Conservation (phyloP, 2,113 vertebrate genomes). For the Puffinus mauretanicus region DNA sequence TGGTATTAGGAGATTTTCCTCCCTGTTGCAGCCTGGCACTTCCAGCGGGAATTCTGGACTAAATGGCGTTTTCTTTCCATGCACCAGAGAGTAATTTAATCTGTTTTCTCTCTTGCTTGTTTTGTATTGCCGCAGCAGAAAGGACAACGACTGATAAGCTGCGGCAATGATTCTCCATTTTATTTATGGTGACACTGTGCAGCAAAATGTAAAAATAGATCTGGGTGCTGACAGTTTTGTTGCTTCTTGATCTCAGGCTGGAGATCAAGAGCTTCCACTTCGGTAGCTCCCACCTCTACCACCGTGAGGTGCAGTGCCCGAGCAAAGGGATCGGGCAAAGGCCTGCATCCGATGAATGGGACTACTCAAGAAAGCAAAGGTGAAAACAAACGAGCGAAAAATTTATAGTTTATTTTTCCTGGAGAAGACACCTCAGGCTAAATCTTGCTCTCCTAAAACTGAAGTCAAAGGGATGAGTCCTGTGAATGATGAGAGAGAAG, state of each 20-base stretch:
- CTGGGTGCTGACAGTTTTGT: constrained; percentile 55
- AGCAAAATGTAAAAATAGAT: constrained; percentile 72
- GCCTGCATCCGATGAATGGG: not conserved
- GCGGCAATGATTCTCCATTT: constrained; percentile 48
- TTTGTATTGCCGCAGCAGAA: constrained; percentile 23
- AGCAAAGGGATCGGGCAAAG: not conserved
- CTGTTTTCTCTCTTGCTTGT: constrained; percentile 51
- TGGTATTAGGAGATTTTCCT: not conserved
- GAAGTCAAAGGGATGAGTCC: not conserved
- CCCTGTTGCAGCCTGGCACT: not conserved
- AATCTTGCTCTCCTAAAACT: not conserved
- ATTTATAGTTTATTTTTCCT: not conserved
- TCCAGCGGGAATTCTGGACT: constrained; percentile 34
- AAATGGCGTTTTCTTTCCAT: constrained; percentile 12
- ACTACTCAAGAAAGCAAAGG: not conserved
- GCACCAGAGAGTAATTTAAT: constrained; percentile 58
- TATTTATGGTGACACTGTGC: constrained; percentile 51
- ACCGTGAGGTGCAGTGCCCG: not conserved
- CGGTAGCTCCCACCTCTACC: not conserved
- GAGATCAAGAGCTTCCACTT: not conserved
- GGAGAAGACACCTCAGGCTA: not conserved
- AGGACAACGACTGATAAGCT: constrained; percentile 1
- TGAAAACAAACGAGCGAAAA: not conserved
- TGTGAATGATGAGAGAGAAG: not conserved
- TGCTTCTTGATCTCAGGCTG: constrained; percentile 54